Base-by-base conservation (phyloP, 2,888 invertebrate species). In the Aphidius colemani region DNA sequence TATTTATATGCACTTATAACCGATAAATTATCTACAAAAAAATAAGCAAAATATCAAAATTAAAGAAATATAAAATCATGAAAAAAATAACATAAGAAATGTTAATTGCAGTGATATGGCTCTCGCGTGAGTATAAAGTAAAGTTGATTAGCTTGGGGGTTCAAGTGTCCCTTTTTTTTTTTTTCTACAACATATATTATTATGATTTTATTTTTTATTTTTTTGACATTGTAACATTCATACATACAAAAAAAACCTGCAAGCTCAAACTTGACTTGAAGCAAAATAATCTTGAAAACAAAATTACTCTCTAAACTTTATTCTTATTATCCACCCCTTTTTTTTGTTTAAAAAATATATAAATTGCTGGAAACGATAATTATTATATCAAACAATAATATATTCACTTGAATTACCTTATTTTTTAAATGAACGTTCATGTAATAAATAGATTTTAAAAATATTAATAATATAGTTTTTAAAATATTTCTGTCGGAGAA, bases 61-160 rank as follows among this genome's bases (percentile, higher is more conserved):
- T 18, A 60, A 18, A n/a, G 40, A 41, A 43, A 44, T 7, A 10
- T 59, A 39, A 53, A 59, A 49, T 39, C 44, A 46, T 40, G 13
- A 39, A 43, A 40, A 53, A 51, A 53, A 45, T 44, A 65, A 58
- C 51, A 30, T 44, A 55, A 46, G 13, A 49, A 69, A 57, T 59
- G 63, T 63, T 63, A 63, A 63, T 63, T 63, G 53, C 53, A 48
- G 59, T 18, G 59, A 63, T n/a, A n/a, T 63, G 58, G 30, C 18
- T 51, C 60, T 65, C 59, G 65, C 65, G 66, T 59, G 62, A 56
- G 53, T 50, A n/a, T n/a, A 48, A 51, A 66, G 58, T 59, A 58
- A 65, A 66, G 61, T 65, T 63, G 65, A 66, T 68, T 67, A 65
- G 67, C 68, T 70, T 64, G 63, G 63, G 68, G 65, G 50, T 30